Conservation (phyloP, 2,797 vertebrate genomes). For the Anguilla obscura region DNA sequence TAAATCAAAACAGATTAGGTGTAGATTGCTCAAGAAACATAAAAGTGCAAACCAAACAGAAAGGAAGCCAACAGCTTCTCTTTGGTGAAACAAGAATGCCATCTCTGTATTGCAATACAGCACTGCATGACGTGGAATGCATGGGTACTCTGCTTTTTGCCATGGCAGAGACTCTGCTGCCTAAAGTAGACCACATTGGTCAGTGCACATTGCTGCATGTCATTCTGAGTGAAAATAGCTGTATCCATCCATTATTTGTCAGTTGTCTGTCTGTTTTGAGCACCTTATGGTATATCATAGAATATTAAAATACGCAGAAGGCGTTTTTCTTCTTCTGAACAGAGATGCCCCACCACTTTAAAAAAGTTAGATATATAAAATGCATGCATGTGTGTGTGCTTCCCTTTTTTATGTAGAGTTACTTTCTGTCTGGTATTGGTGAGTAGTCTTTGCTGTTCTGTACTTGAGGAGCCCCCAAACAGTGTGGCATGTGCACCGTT, state of each 20-base stretch:
- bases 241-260: not conserved
- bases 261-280: not conserved
- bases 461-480: not conserved
- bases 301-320: not conserved
- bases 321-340: not conserved
- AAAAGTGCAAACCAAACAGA: not conserved
- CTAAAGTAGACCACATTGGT: not conserved
- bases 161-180: not conserved
- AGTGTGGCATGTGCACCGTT: not conserved
- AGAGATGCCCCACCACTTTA: not conserved
- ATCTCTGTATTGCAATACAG: not conserved
- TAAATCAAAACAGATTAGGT: not conserved
- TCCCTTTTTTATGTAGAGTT: not conserved
- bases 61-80: not conserved
- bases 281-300: not conserved
- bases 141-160: not conserved
- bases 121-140: not conserved
- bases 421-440: not conserved
- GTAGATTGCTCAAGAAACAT: not conserved
- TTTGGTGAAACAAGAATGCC: not conserved
- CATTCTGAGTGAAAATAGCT: not conserved
- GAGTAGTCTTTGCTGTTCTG: not conserved
- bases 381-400: not conserved
- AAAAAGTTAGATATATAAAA: too few relatives aligned
- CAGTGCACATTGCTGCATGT: not conserved